Evolutionary conservation across 2,113 vertebrate species (phyloP).

Genomic region (Miniopterus natalensis): DNA sequence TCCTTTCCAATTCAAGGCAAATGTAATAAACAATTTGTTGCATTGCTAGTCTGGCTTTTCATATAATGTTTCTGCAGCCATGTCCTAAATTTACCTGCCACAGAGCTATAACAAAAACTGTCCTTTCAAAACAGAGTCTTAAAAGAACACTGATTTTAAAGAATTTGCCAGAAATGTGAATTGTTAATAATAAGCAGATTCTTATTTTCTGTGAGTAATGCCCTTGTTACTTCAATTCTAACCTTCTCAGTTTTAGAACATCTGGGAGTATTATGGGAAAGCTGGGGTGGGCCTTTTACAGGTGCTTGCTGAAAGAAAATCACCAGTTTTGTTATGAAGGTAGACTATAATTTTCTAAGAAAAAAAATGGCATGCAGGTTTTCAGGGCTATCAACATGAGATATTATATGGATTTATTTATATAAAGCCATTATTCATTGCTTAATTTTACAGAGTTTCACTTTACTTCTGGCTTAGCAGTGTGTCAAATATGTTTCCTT

Average conservation of each 20-base stretch:
- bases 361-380: constrained; percentile 42
- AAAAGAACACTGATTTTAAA: constrained; percentile 64
- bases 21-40: constrained; percentile 56
- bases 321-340: constrained; percentile 72
- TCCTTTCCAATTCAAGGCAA: constrained; percentile 57
- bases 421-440: constrained; percentile 24
- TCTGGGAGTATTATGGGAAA: constrained; percentile 68
- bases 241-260: constrained; percentile 67
- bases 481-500: background rate
- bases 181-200: constrained; percentile 74
- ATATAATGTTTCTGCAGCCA: background rate
- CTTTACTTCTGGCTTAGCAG: constrained; percentile 49
- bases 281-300: constrained; percentile 56
- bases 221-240: constrained; percentile 70
- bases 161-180: constrained; percentile 56
- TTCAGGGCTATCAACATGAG: background rate
- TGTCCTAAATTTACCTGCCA: constrained; percentile 55
- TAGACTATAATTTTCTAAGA: constrained; percentile 64
- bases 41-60: constrained; percentile 61
- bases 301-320: constrained; percentile 72
- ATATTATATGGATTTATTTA: background rate
- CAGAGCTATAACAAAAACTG: background rate
- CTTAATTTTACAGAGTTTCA: constrained; percentile 43
- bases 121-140: constrained; percentile 64
- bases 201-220: constrained; percentile 71